Evolutionary conservation across 2,888 invertebrate species (phyloP).

Genomic region (Eupithecia exiguata): DNA sequence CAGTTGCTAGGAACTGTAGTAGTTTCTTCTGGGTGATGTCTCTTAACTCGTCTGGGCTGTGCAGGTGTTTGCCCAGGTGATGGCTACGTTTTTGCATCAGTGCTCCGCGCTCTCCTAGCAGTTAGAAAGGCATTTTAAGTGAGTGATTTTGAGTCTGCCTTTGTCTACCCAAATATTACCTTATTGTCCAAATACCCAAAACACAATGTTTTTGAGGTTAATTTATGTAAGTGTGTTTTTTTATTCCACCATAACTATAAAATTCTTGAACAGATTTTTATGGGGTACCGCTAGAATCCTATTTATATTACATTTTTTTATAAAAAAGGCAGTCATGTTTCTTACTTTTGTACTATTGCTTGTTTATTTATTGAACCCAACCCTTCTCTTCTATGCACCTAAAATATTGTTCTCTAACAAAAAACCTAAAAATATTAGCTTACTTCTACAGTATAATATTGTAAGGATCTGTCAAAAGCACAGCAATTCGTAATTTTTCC

Average conservation of each 20-base stretch:
- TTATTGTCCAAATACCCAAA: background rate
- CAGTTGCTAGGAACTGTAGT: too few species aligned
- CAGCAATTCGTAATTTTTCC: background rate
- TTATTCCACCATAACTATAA: background rate
- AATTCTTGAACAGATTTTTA: background rate
- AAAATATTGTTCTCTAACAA: background rate
- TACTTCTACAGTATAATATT: background rate
- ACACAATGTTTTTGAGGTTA: background rate
- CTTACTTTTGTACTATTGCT: too few species aligned
- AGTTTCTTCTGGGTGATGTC: too few species aligned
- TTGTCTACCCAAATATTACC: background rate
- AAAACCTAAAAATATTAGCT: too few species aligned
- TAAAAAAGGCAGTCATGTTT: background rate
- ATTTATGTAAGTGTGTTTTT: background rate
- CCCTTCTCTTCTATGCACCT: background rate
- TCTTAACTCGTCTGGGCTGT: too few species aligned
- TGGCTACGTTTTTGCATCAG: too few species aligned
- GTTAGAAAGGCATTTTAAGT: too few species aligned
- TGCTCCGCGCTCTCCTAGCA: too few species aligned
- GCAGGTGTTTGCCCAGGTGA: too few species aligned
- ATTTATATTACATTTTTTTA: background rate
- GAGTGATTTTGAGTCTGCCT: too few species aligned
- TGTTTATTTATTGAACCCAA: background rate
- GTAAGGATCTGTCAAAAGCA: background rate
- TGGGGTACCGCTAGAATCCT: too few species aligned